Base-by-base conservation (phyloP, 2,888 invertebrate genomes). In the Eubasilissa splendida region DNA sequence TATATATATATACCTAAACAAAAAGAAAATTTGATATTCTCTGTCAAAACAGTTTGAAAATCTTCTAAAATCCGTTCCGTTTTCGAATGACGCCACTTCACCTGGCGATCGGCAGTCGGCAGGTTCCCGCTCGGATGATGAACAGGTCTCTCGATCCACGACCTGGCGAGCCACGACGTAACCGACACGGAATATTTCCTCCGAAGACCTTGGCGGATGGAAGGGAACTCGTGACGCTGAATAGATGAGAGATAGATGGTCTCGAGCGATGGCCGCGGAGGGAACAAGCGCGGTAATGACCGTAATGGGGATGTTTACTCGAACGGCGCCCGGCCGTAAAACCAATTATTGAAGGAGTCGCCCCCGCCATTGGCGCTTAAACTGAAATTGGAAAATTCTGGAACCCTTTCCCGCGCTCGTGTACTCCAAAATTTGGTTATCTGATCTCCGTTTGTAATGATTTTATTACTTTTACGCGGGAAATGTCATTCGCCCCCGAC, bases 401-500 rank as follows among this genome's bases (percentile, higher is more conserved):
- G 58, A 68, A 50, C 68, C 50, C 68, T 68, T 66, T 66, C 66
- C 66, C 66, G 66, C 66, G 66, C 66, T 66, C 42, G 22, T 42
- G 50, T 33, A 7, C 42, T 10, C 66, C 9, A 50, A 66, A 22
- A 50, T 5, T 68, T 10, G 12, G 50, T 50, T 68, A 68, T 52
- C 68, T 68, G 14, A 68, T 68, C 68, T 68, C 68, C 68, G 50
- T n/a, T 68, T 50, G 68, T 52, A 50, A 68, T 68, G 68, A 52
- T 68, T 68, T 68, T 68, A 52, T 68, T 68, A 68, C 68, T 52
- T 68, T 50, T 9, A 12, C 68, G 68, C 68, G 50, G 14, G 50
- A 12, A 63, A 63, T 58, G 50, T 33, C 68, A 14, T 14, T 68
- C n/a, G 68, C 68, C 58, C 12, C 9, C n/a, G 50, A n/a, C n/a